Base-by-base conservation (phyloP, 1,140 invertebrate species). In the Phocides pigmalion region DNA sequence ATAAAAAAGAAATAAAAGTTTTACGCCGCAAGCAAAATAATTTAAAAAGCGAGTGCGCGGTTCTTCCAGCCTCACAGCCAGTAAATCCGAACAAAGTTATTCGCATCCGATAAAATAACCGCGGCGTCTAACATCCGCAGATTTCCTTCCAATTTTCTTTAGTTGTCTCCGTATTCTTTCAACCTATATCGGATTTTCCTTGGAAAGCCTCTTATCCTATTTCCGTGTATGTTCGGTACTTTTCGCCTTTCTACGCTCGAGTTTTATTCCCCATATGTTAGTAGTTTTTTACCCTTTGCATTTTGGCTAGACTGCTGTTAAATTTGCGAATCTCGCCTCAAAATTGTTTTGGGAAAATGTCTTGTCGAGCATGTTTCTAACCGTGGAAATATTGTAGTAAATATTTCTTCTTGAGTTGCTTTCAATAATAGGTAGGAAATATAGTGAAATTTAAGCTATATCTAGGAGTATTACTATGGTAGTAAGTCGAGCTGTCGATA, bases 171-270 rank as follows among this genome's bases (percentile, higher is more conserved):
- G 50, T 76, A 79, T 77, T 74, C 70, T 71, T 76, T 74, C 65
- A 65, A 76, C 67, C 69, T 81, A 64, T 68, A 74, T 71, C 72
- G 74, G 74, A 79, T 81, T 77, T 75, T 65, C 54, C 66, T 62
- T 66, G 47, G 42, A 74, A 82, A 79, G 75, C 73, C 76, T 76
- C 69, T 82, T 82, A 82, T 72, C 67, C 72, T 58, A 72, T 81
- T 79, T 76, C 61, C 65, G 66, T 68, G 70, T 70, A 62, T 62
- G 64, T 62, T 49, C 49, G 46, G 64, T 70, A 67, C 64, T 73
- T 58, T 62, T 28, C 65, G 63, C 66, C 47, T 67, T 25, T 17
- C 42, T 41, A 49, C 64, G 58, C 4, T 56, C 49, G 25, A 63
- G 50, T 62, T 68, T 59, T 58, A 58, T 58, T 17, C 15, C 3